These are phyloP conservation scores for Phalacrocorax aristotelis DNA, from an alignment of 2,113 vertebrate species.

Conservation along the genomic window DNA sequence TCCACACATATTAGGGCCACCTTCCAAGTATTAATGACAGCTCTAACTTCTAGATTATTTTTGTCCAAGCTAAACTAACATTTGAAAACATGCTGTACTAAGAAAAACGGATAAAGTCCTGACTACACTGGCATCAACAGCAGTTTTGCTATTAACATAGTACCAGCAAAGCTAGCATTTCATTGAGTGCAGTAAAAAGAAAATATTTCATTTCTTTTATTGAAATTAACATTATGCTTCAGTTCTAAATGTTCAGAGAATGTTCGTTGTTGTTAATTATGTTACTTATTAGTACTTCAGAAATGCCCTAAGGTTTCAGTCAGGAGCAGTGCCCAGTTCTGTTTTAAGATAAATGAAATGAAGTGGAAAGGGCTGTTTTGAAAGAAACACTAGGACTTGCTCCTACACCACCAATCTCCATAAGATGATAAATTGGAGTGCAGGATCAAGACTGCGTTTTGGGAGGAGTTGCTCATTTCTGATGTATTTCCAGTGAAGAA, in stretches of 20 bases:
- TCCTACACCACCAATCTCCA: neutral
- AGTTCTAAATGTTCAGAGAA: neutral
- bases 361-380: neutral
- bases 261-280: neutral
- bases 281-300: neutral
- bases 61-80: neutral
- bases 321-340: neutral
- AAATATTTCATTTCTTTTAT: neutral
- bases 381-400: neutral
- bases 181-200: neutral
- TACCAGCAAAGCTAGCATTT: neutral
- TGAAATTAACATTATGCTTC: neutral
- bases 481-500: neutral
- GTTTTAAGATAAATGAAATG: neutral
- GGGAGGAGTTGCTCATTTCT: neutral
- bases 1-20: neutral
- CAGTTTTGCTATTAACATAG: neutral
- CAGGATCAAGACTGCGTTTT: neutral
- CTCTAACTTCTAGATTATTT: neutral
- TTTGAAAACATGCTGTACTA: neutral
- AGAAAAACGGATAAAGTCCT: neutral
- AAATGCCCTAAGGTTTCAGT: neutral
- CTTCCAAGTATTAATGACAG: neutral
- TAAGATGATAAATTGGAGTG: neutral
- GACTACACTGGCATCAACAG: neutral